Percentiles rank a stretch among this genome's conserved stretches.
These are phyloP conservation scores for Oreochromis niloticus DNA, from an alignment of 2,113 vertebrate genomes.

Conservation along the genomic window DNA sequence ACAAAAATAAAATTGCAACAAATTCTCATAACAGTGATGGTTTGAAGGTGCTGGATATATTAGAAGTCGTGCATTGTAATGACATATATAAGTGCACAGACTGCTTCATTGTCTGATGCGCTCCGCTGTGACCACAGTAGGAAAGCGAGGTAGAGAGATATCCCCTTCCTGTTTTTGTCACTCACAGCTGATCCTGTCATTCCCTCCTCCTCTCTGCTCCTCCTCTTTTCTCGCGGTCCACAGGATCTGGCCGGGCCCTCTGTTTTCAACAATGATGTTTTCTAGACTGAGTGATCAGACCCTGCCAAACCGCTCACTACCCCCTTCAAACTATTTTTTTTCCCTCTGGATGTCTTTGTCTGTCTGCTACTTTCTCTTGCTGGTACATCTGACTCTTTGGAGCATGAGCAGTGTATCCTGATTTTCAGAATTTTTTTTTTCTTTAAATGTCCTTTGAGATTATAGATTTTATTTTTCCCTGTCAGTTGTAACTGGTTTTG, in stretches of 20 bases:
- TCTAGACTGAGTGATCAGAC: slow-evolving; percentile 21
- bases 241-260: slow-evolving; percentile 37
- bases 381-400: neutral
- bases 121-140: slow-evolving; percentile 53
- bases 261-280: slow-evolving; percentile 56
- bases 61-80: neutral
- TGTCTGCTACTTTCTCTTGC: neutral
- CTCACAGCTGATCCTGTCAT: slow-evolving; percentile 67
- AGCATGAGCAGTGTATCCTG: neutral
- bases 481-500: neutral
- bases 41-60: neutral
- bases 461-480: neutral
- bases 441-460: neutral
- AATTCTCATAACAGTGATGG: neutral
- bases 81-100: neutral
- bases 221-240: slow-evolving; percentile 44
- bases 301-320: slow-evolving; percentile 21
- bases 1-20: neutral
- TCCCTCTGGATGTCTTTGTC: neutral
- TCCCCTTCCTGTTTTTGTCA: slow-evolving; percentile 78
- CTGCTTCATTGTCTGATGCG: slow-evolving; percentile 44
- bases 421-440: neutral
- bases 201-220: slow-evolving; percentile 54
- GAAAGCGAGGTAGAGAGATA: slow-evolving; percentile 70
- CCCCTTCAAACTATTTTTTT: neutral